These are phyloP conservation scores for Mormoops blainvillei DNA, from an alignment of 2,113 vertebrate genomes.

Conservation along the genomic window DNA sequence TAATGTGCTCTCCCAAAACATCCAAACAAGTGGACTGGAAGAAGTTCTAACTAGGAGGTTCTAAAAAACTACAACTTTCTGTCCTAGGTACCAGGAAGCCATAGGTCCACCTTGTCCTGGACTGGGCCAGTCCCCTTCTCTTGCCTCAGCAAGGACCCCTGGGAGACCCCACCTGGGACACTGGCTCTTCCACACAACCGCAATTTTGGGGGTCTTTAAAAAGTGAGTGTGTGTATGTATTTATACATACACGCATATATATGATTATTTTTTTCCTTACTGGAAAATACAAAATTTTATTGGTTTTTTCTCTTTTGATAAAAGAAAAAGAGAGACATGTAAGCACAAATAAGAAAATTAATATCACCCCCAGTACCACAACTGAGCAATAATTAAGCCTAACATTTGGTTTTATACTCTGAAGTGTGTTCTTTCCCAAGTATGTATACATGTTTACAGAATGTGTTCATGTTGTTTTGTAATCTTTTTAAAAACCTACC, in stretches of 20 bases:
- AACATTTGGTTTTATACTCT: background rate
- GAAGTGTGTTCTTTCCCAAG: background rate
- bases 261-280: background rate
- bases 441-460: background rate
- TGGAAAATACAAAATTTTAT: background rate
- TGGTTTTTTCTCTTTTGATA: background rate
- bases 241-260: accelerated
- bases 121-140: background rate
- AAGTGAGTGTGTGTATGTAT: background rate
- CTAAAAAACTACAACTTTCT: background rate
- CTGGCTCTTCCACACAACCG: background rate
- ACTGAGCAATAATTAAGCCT: background rate
- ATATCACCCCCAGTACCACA: background rate
- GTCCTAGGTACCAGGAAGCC: background rate
- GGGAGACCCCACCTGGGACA: background rate
- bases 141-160: background rate
- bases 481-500: background rate
- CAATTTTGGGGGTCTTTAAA: no score
- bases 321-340: background rate
- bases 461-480: background rate
- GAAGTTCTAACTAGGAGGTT: background rate
- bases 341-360: background rate
- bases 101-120: background rate
- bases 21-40: background rate
- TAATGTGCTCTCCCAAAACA: background rate